phyloP scores from a whole-genome alignment of 2,888 invertebrate genomes.

The Metellina segmentata region DNA sequence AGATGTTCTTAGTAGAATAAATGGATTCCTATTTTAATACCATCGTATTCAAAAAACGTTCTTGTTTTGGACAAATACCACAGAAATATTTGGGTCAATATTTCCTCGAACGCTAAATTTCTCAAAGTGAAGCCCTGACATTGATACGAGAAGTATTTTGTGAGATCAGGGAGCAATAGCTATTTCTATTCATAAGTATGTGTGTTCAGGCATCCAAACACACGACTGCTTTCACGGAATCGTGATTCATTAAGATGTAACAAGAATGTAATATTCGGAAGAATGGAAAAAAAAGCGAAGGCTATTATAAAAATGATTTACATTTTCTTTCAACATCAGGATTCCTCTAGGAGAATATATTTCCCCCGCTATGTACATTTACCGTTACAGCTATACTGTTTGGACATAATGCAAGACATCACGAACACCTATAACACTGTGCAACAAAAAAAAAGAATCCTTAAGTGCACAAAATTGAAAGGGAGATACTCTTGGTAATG shows the following conservation, averaged over 20 bases:
- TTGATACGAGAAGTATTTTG: background rate
- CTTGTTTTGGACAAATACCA: no score
- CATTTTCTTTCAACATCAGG: conserved; percentile 15
- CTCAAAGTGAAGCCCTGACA: background rate
- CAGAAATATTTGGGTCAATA: no score
- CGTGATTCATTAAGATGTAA: conserved; percentile 50
- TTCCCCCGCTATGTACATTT: background rate
- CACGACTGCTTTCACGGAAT: conserved; percentile 16
- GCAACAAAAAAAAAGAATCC: no score
- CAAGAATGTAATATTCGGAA: conserved; percentile 7
- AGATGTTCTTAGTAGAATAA: no score
- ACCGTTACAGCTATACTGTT: background rate
- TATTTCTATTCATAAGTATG: conserved; percentile 15
- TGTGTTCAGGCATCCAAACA: conserved; percentile 37
- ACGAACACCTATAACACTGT: no score
- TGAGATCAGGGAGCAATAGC: background rate
- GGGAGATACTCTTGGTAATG: no score
- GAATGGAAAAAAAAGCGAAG: background rate
- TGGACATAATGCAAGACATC: background rate
- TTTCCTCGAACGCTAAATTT: background rate
- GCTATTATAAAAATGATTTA: conserved; percentile 6
- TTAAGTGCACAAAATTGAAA: no score
- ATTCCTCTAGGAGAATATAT: background rate
- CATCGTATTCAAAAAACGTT: no score
- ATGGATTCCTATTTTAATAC: no score